Base-by-base conservation (phyloP, 2,888 invertebrate species). In the Blera fallax region DNA sequence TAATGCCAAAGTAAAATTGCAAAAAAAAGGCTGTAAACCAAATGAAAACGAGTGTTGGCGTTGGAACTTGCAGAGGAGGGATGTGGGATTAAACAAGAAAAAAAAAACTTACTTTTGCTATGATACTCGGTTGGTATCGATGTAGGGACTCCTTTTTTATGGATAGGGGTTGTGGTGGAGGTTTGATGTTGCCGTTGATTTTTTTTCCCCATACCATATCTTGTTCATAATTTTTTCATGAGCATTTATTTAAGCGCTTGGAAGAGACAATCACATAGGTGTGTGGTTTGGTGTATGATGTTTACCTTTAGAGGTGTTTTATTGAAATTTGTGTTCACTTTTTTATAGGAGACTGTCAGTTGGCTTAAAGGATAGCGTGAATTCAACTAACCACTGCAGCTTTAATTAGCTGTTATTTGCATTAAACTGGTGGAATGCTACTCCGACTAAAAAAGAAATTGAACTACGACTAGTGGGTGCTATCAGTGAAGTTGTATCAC, bases 1-100 rank as follows among this genome's bases (percentile, higher is more conserved):
- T 85, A 81, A 85, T 85, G 56, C 72, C 37, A 76, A 81, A 76
- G 81, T 64, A 80, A 81, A 76, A 76, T 72, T 70, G 60, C 18
- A 65, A 60, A 70, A 85, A 50, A 60, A 29, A 37, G 1, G 40
- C 14, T 40, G 40, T 29, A 37, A 73, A 62, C 7, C 27, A 14
- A 14, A 37, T 52, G 67, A 48, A 37, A 52, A 52, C 16, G 32
- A 32, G 24, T 56, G 43, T 64, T 54, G 43, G 27, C 34, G 52
- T 37, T 62, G 37, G 45, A 37, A 40, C 29, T 27, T 34, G 64
- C 11, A 40, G 62, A 32, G 48, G 2, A 29, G 24, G 29, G 29
- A 58, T 58, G 64, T 48, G 56, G 58, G 72, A 54, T 79, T 65
- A 58, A 58, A 40, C 14, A 40, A 40, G 40, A 6, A 40, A 11